Conservation (phyloP, 2,888 invertebrate species). For the Fragum sueziense region DNA sequence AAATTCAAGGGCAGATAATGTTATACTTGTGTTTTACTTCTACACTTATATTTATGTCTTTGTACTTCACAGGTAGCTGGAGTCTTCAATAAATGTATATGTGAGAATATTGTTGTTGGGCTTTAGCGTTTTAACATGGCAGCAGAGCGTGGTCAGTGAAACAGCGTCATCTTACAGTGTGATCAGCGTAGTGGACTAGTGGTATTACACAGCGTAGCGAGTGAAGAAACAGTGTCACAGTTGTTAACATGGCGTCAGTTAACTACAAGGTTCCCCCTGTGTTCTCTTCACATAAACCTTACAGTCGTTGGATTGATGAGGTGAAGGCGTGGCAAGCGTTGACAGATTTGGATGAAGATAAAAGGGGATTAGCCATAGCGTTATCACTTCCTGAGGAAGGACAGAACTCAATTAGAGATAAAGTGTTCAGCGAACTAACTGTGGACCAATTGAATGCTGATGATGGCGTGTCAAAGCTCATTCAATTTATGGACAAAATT, state of each 20-base stretch:
- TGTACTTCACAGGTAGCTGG: slow-evolving; percentile 14
- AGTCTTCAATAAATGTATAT: slow-evolving; percentile 13
- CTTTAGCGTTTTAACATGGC: slow-evolving; percentile 1
- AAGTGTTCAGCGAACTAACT: slow-evolving; percentile 42
- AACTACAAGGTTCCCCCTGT: slow-evolving; percentile 36
- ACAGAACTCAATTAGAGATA: slow-evolving; percentile 37
- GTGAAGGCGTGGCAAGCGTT: slow-evolving; percentile 42
- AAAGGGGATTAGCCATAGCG: slow-evolving; percentile 32
- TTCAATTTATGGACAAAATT: slow-evolving; percentile 41
- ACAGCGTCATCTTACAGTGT: neutral
- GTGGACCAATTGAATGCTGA: slow-evolving; percentile 35
- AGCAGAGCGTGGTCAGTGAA: neutral
- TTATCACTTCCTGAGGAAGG: slow-evolving; percentile 41
- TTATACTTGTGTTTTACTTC: neutral
- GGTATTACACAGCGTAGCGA: too few species aligned
- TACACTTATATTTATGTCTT: neutral
- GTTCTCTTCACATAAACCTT: slow-evolving; percentile 31
- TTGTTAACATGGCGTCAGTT: slow-evolving; percentile 19
- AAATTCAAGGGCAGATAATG: neutral
- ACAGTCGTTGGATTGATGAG: slow-evolving; percentile 47
- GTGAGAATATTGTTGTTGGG: neutral
- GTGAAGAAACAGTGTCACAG: neutral
- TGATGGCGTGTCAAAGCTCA: slow-evolving; percentile 33
- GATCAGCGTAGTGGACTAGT: neutral
- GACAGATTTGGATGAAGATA: slow-evolving; percentile 38